Evolutionary conservation across 2,888 invertebrate species (phyloP), one percentile per base, ranked within the genome.

Genomic region (Ennomos erosarius): DNA sequence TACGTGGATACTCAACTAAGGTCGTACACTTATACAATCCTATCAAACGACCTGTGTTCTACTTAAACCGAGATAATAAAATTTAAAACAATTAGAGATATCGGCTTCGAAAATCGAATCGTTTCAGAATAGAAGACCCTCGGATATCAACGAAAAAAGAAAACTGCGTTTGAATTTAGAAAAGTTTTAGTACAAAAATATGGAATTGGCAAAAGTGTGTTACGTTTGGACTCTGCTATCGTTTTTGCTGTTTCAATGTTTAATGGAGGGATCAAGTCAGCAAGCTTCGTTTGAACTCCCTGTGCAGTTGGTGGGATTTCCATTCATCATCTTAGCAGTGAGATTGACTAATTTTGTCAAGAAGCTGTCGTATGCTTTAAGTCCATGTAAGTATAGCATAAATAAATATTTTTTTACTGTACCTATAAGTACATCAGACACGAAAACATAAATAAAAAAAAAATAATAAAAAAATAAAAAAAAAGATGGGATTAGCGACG

Each of bases 261-360:
- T 84, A 16, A 78, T 79, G 76, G 85, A 88, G 71, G 82, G 88
- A 10, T 76, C 79, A 0, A 74, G 84, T 10, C 77, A 88, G 63
- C 73, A 85, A 56, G 59, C 80, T 6, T 73, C 78, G 2, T 85
- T 85, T 65, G 79, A 96, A 71, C 80, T 97, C 55, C 97, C 97
- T 4, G 96, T 97, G 11, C 97, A 97, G 79, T 87, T 97, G 50
- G 93, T 97, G 51, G 97, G 97, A 39, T 97, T 97, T 80, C 97
- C 97, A 4, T 95, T 97, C 63, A 97, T 97, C 72, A 95, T 97
- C 55, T 86, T 96, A 48, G 96, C 97, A 10, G 97, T 97, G 48
- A 93, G 96, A 72, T 81, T 97, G 57, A 95, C 96, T 0, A 97
- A 97, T 87, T 97, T 97, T 76, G 94, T 97, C 53, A 97, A 96